phyloP scores from a whole-genome alignment of 2,888 invertebrate genomes.

The Ctena decussata region DNA sequence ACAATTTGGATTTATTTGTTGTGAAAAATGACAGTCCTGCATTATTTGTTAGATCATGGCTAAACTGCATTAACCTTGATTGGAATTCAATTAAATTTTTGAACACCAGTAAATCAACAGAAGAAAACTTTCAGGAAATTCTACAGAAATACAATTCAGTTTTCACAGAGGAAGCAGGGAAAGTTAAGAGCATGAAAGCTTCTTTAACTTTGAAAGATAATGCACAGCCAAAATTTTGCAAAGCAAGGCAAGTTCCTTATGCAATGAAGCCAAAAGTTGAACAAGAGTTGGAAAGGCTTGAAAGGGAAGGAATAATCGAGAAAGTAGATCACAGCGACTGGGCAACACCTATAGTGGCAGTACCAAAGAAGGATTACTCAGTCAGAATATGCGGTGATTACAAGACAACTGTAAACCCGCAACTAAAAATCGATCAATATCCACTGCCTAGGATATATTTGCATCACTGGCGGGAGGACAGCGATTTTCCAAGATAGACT shows the following conservation, averaged over 20 bases:
- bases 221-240: constrained; percentile 21
- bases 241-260: constrained; percentile 27
- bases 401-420: constrained; percentile 57
- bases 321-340: constrained; percentile 39
- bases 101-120: neutral
- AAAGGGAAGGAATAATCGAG: constrained; percentile 22
- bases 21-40: neutral
- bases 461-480: constrained; percentile 49
- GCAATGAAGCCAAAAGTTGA: constrained; percentile 23
- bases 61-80: neutral
- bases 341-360: constrained; percentile 43
- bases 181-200: constrained; percentile 14
- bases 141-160: neutral
- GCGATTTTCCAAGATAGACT: constrained; percentile 37
- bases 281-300: constrained; percentile 22
- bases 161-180: constrained; percentile 3
- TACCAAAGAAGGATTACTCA: constrained; percentile 26
- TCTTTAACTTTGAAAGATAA: constrained; percentile 5
- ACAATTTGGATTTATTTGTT: neutral
- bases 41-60: constrained; percentile 14
- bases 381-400: constrained; percentile 67
- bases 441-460: constrained; percentile 69
- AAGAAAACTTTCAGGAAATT: neutral
- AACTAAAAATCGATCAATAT: constrained; percentile 69
- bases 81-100: neutral